Evolutionary conservation across 1,140 invertebrate genomes (phyloP), one percentile per base, ranked within the genome.

Genomic region (Pseudomyrmex flavicornis): DNA sequence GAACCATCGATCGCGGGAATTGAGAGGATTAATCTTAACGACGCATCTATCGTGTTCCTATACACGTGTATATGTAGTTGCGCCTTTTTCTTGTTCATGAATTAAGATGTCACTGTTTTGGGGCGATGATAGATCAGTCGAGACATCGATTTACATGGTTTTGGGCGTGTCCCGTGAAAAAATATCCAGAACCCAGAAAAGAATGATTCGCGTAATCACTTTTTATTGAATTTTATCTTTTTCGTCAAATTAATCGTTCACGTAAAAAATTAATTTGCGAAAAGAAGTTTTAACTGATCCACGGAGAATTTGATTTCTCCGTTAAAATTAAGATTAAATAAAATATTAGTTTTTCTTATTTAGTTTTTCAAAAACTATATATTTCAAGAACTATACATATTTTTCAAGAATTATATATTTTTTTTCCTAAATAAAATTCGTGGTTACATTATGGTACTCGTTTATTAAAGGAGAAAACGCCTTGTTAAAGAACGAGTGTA

Each of bases 1-100:
- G 59, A 79, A 70, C 82, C 52, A 85, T 70, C 61, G 83, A 80
- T 63, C 66, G 72, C 72, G 63, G 69, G 88, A 88, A 90, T 90
- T 90, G 87, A 87, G 88, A 80, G 85, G 83, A 75, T 89, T 89
- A 86, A 87, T 90, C 88, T 90, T 86, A 88, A 88, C 70, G 82
- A 85, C 66, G 85, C 73, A 85, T 85, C 84, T 85, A 76, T 84
- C 83, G 56, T 84, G 69, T 56, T 85, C 5, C 35, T 35, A 5
- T 35, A 35, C 35, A 35, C 4, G 35, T 35, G 35, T 35, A 35
- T 35, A 35, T 35, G 35, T 56, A 69, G 56, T 70, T 69, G n/a
- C n/a, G 44, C 59, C 22, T 62, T 76, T 50, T 70, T 44, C 26
- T 63, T 44, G 44, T n/a, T 22, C 52, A 85, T 70, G 48, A 50